Base-by-base conservation (phyloP, 2,888 invertebrate species). In the Thalpophila matura region DNA sequence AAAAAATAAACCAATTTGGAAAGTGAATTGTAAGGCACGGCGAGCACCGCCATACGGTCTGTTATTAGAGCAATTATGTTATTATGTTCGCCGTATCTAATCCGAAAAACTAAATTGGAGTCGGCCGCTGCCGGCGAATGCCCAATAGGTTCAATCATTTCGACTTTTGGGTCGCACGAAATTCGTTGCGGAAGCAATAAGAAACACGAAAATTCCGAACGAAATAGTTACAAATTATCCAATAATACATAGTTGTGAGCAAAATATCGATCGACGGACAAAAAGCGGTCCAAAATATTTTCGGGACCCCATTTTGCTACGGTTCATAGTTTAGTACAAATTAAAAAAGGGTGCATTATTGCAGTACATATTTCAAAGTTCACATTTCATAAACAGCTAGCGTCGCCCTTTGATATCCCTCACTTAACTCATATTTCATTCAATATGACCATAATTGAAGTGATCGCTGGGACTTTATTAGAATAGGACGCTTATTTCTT, bases 51-150 rank as follows among this genome's bases (percentile, higher is more conserved):
- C 82, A 89, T 86, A 89, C 85, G 87, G 88, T 86, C 91, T 94
- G 91, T 94, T 95, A 95, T 94, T 94, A 94, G 92, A 93, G 85
- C 95, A 95, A 95, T 95, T 95, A 94, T 94, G 94, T 95, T 94
- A 94, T 95, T 95, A 94, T 93, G 92, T 93, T 92, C 88, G 93
- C 93, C 93, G 94, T 94, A 93, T 94, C 95, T 94, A 95, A 95
- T 95, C 91, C 92, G 89, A 94, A 95, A 94, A 94, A 94, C 91
- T 91, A 95, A 95, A 94, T 94, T 95, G 94, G 94, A 93, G 90
- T 90, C 86, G 87, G 89, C 89, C 93, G 93, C 95, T 94, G 94
- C 93, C 93, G 94, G 93, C 94, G 86, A 91, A 90, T 91, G 92
- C 89, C 90, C 91, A 91, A 92, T 93, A 93, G 92, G 91, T 93